Conservation (phyloP, 1,140 invertebrate genomes). For the Patella vulgata region DNA sequence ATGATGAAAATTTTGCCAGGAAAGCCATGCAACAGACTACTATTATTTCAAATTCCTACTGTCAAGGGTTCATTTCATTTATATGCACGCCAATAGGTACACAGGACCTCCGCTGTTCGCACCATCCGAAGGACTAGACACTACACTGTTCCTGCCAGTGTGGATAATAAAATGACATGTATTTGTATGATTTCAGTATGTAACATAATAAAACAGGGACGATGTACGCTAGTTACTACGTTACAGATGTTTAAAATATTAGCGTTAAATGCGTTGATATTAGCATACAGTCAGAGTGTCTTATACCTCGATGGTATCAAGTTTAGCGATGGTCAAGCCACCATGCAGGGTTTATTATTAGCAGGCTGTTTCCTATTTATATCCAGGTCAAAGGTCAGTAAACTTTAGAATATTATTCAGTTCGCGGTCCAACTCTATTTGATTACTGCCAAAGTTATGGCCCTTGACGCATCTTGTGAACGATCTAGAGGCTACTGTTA, state of each 20-base stretch:
- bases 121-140: too few relatives aligned
- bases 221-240: slow-evolving; percentile 98
- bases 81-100: too few relatives aligned
- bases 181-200: slow-evolving; percentile 78
- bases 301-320: slow-evolving; percentile 98
- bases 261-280: slow-evolving; percentile 96
- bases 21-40: too few relatives aligned
- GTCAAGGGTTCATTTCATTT: too few relatives aligned
- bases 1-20: too few relatives aligned
- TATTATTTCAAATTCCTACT: too few relatives aligned
- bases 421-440: background rate
- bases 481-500: background rate
- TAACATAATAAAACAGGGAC: slow-evolving; percentile 98
- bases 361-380: slow-evolving; percentile 98
- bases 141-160: too few relatives aligned
- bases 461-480: background rate
- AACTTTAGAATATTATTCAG: background rate
- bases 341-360: slow-evolving; percentile 88
- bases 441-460: background rate
- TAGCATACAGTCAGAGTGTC: slow-evolving; percentile 98
- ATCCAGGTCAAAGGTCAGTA: slow-evolving; percentile 91
- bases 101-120: too few relatives aligned
- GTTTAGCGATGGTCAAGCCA: slow-evolving; percentile 97
- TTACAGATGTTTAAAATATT: slow-evolving; percentile 99
- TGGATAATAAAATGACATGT: too few relatives aligned